Base-by-base conservation (phyloP, 1,140 invertebrate species). In the Oncopodura yosiiana region DNA sequence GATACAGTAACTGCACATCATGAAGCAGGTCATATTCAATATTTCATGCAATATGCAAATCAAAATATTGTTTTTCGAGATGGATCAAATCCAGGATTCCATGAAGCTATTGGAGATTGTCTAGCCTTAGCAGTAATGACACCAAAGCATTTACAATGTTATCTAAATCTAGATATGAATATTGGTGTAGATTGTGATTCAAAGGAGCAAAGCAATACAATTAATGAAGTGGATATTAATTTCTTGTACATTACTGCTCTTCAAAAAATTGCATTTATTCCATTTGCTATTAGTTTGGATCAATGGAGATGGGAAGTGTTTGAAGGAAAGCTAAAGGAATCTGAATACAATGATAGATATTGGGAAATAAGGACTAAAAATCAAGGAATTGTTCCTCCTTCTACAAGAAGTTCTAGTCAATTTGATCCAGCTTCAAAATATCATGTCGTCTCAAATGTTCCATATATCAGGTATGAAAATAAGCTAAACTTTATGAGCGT, bases 41-140 rank as follows among this genome's bases (percentile, higher is more conserved):
- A 76, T 52, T 73, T 72, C 55, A 65, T 74, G 52, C 66, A 70
- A 24, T 76, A 75, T 56, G 66, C 68, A 39, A 26, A 73, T 50
- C 67, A 69, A 53, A 68, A 70, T 6, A 51, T 64, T 39, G 45
- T 67, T 5, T 75, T 74, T 52, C 64, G 66, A 43, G 66, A 66
- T 8, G 71, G 73, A 0, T 73, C 72, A 3, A 75, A 75, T 64
- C 69, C 70, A 29, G 74, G 72, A 65, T 75, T 75, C 53, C 73
- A 74, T 52, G 74, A 75, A 58, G 73, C 72, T 11, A 66, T 76
- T 27, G 73, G 73, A 30, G 73, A 75, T 49, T 62, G 67, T 2
- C 77, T 96, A 6, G 83, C 86, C 0, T 71, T 96, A 0, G 92
- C 86, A 0, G 81, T 94, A 0, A 75, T 81, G 0, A 89, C 87